Evolutionary conservation across 2,888 invertebrate species (phyloP), one percentile per base, ranked within the genome.

Genomic region (Alviniconcha strummeri): DNA sequence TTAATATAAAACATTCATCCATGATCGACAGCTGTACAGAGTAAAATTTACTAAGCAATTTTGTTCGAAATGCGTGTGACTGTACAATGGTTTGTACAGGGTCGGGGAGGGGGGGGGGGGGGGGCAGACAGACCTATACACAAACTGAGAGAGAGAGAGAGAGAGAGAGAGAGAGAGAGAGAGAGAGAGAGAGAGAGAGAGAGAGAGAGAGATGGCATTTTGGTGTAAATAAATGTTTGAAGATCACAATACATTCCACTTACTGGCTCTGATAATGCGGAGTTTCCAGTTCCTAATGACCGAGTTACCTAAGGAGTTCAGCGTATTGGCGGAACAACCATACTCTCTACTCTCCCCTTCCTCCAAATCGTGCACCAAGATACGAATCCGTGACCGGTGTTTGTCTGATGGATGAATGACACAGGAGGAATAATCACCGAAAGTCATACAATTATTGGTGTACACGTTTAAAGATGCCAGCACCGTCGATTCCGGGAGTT

Each of bases 301-400:
- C 60, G 13, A 36, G 15, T 17, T 57, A 5, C 72, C 81, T 19
- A 56, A 6, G 5, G 81, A n/a, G 15, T 81, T 52, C 8, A 81
- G 36, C 2, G 72, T 56, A 13, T 19, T 81, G 15, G 75, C 81
- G 15, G 54, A 67, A 36, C 82, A 82, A 2, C 82, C 82, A 77
- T 77, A 82, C 71, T 76, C 64, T 64, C 82, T 67, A 7, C 69
- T 77, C 36, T 82, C 82, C 54, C 69, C 77, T 19, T 82, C 77
- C 19, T 71, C 82, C 67, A 82, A 69, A 67, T 82, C 82, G 9
- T 69, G 56, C 13, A 82, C 82, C n/a, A 82, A 54, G 13, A 82
- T 56, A 36, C 82, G 76, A 6, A 82, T 55, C 55, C 36, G 57
- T 5, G 82, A 77, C 56, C 13, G 67, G 3, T 76, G 76, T 7